A percentile compares a stretch with the other conserved stretches of the same genome.
These are phyloP conservation scores for Pseudochirops corinnae DNA, from an alignment of 2,797 vertebrate species.

Conservation along the genomic window DNA sequence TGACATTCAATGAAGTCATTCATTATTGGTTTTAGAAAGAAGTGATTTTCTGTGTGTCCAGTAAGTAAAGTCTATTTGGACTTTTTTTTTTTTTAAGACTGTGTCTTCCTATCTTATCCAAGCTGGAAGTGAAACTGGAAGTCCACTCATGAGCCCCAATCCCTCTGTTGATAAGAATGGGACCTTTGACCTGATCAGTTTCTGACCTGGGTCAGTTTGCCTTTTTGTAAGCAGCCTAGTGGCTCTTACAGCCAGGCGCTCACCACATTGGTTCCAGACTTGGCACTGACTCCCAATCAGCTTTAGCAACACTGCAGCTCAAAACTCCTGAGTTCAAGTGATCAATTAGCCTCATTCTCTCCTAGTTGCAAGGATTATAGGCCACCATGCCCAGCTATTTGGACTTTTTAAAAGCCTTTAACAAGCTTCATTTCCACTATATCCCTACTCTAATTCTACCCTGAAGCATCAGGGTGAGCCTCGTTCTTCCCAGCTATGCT, in stretches of 20 bases:
- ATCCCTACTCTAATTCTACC: background rate
- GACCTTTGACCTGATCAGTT: background rate
- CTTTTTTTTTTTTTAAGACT: background rate
- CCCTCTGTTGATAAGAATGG: background rate
- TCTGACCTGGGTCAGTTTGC: background rate
- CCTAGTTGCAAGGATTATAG: background rate
- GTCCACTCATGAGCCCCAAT: background rate
- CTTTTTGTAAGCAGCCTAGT: background rate
- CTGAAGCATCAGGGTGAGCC: background rate
- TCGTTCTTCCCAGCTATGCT: background rate
- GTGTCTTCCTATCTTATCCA: background rate
- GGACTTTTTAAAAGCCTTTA: background rate
- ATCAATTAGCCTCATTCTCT: background rate
- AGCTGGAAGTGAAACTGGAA: background rate
- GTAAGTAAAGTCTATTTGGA: background rate
- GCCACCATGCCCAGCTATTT: background rate
- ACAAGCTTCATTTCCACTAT: background rate
- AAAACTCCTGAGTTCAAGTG: background rate
- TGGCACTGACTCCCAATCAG: background rate
- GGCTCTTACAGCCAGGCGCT: background rate
- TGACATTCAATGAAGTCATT: background rate
- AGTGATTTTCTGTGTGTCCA: background rate
- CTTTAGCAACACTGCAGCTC: background rate
- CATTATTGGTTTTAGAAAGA: background rate
- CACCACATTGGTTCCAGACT: background rate